Conservation (phyloP, 1,140 invertebrate species). For the Periplaneta americana region DNA sequence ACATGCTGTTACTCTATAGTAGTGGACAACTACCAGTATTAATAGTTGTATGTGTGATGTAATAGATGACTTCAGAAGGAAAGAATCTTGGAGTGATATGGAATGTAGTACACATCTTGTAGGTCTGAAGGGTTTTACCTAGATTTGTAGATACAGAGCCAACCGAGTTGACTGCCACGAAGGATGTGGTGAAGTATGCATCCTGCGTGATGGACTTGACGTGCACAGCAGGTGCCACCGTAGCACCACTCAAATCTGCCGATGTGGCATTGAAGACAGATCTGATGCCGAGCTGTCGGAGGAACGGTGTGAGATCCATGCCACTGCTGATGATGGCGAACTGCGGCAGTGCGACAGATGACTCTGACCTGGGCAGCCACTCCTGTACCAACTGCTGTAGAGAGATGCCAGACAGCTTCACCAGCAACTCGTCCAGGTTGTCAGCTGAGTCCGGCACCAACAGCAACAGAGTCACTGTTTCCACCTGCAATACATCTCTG, state of each 20-base stretch:
- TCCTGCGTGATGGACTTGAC: conserved; percentile 29
- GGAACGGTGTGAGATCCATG: conserved; percentile 26
- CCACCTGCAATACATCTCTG: conserved; percentile 27
- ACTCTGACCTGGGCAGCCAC: conserved; percentile 23
- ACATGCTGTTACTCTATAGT: too few relatives aligned
- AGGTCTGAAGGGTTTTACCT: conserved; percentile 16
- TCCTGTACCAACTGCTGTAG: conserved; percentile 21
- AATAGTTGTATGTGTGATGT: too few relatives aligned
- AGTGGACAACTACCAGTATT: too few relatives aligned
- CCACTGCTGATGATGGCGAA: conserved; percentile 26
- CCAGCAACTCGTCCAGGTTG: conserved; percentile 24
- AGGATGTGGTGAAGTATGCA: conserved; percentile 32
- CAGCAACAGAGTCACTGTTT: conserved; percentile 25
- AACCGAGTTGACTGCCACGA: conserved; percentile 32
- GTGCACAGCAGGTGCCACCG: neutral
- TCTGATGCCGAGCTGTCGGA: conserved; percentile 25
- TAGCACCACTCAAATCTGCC: neutral
- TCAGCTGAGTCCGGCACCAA: conserved; percentile 28
- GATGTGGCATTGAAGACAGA: conserved; percentile 20
- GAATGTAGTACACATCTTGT: too few relatives aligned
- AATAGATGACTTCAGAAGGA: too few relatives aligned
- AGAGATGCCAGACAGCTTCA: conserved; percentile 25
- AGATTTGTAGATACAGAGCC: conserved; percentile 24
- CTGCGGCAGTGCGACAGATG: conserved; percentile 30
- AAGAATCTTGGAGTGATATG: too few relatives aligned